Base-by-base conservation (phyloP, 2,888 invertebrate genomes). In the Microctonus aethiopoides region DNA sequence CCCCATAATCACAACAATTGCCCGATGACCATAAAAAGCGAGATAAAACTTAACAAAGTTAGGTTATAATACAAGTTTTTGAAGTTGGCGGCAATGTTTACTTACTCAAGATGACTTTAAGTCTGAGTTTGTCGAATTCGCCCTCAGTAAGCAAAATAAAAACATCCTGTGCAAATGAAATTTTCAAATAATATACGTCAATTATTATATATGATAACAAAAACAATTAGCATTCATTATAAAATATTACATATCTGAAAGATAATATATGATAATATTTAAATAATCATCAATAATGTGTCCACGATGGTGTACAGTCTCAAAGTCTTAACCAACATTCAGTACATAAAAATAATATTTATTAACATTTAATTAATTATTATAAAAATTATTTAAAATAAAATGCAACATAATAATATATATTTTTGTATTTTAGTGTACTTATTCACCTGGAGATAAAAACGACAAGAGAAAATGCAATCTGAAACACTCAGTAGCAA, bases 401-500 rank as follows among this genome's bases (percentile, higher is more conserved):
- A 22, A 29, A 63, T 24, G 4, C 10, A 60, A 41, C 67, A 24
- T 60, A 5, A 39, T 41, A 24, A 10, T 36, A 7, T 10, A 22
- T 26, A 26, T 0, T 78, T 74, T 79, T 62, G 67, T 79, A 22
- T 65, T 82, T 71, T 72, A 83, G 83, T 70, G 67, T 72, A 56
- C 59, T 61, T 67, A 72, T 63, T n/a, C 54, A 72, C 69, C 46
- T 52, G 39, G 71, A 74, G 72, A 73, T 74, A 52, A 74, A 32
- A 77, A 41, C 32, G 20, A 36, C 22, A 34, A 60, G 54, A 16
- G 65, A 56, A 20, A 69, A 86, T 86, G 86, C 86, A 86, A 79
- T 80, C 85, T 57, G 86, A 86, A 71, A 84, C 81, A 72, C 84
- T 87, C 72, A 84, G 85, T 72, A 73, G 83, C 59, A 84, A 84